Conservation (phyloP, 1,140 invertebrate genomes). For the Eumeta japonica region DNA sequence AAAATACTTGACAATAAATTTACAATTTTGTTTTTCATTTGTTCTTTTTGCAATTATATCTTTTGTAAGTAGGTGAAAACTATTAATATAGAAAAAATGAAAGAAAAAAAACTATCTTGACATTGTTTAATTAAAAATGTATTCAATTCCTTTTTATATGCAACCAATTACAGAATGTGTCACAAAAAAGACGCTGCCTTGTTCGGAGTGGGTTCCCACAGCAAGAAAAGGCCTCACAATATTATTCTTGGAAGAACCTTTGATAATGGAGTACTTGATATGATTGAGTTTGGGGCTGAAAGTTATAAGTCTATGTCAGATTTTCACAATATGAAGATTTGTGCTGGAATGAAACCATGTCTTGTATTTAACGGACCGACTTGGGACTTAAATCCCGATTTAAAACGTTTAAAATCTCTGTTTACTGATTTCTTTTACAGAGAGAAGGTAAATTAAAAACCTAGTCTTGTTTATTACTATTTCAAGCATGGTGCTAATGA, state of each 20-base stretch:
- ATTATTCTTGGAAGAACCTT: constrained; percentile 86
- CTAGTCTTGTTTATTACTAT: too few species aligned
- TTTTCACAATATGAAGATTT: constrained; percentile 78
- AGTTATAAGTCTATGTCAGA: constrained; percentile 76
- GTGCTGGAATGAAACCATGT: constrained; percentile 85
- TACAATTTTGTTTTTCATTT: too few species aligned
- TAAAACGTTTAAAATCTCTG: constrained; percentile 82
- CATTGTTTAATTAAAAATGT: not conserved
- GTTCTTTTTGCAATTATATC: too few species aligned
- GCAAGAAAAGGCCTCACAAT: constrained; percentile 94
- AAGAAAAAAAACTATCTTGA: not conserved
- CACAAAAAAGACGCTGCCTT: constrained; percentile 85
- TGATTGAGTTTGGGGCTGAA: constrained; percentile 93
- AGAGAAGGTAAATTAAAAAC: constrained; percentile 59
- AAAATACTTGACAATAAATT: too few species aligned
- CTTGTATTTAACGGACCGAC: constrained; percentile 90
- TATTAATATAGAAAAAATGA: too few species aligned
- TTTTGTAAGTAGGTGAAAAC: too few species aligned
- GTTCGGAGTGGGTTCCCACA: constrained; percentile 88
- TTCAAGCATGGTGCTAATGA: too few species aligned
- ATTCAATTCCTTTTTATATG: too few species aligned
- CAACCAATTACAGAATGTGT: constrained; percentile 62
- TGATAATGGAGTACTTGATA: constrained; percentile 89
- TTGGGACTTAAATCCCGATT: constrained; percentile 81
- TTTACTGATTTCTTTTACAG: constrained; percentile 93